phyloP scores from a whole-genome alignment of 2,113 vertebrate species.

The Numida meleagris region DNA sequence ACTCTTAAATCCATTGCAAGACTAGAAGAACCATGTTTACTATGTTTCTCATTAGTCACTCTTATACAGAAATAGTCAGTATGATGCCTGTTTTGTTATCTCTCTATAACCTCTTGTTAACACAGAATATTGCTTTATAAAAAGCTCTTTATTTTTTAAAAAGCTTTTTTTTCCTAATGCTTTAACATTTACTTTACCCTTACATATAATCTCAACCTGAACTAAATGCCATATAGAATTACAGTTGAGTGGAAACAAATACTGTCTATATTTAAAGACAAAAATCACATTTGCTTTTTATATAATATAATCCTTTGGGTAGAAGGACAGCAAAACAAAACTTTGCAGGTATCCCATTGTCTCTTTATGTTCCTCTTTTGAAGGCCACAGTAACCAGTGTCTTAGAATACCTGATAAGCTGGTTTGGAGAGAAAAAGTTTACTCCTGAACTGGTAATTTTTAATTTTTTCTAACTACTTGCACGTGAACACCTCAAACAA shows the following conservation, averaged over 20 bases:
- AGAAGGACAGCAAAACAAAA: not conserved
- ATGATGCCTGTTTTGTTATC: not conserved
- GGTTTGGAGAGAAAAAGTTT: conserved; percentile 93
- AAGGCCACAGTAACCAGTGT: conserved; percentile 90
- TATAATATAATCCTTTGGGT: not conserved
- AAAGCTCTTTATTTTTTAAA: not conserved
- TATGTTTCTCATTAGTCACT: not conserved
- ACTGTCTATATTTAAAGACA: not conserved
- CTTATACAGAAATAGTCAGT: not conserved
- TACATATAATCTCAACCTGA: not conserved
- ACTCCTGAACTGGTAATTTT: conserved; percentile 91
- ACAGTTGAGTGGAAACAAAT: not conserved
- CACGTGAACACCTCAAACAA: not conserved
- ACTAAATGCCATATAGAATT: not conserved
- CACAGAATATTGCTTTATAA: not conserved
- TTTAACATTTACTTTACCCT: not conserved
- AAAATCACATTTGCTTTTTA: not conserved
- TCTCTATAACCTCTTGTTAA: not conserved
- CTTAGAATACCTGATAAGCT: conserved; percentile 89
- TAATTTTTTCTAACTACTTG: conserved; percentile 44
- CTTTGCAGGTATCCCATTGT: not conserved
- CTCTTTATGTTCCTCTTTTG: conserved; percentile 23
- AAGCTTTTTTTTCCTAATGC: not conserved
- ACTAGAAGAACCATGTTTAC: not conserved
- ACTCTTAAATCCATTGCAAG: not conserved